Conservation (phyloP, 2,888 invertebrate species). For the Drosophila meridiana region DNA sequence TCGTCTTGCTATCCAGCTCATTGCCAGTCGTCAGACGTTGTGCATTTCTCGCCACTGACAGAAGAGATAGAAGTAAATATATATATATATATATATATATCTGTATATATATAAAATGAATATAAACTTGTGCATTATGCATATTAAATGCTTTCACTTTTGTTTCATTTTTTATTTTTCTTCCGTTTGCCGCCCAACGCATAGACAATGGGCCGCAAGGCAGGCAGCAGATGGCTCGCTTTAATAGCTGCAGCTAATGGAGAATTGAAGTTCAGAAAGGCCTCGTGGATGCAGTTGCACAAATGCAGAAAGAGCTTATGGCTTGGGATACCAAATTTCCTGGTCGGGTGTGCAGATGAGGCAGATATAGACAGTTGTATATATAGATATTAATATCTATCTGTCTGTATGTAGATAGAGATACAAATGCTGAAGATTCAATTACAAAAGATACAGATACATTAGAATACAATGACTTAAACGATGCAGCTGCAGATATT, state of each 20-base stretch:
- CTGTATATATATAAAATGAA: slow-evolving; percentile 7
- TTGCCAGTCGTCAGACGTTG: slow-evolving; percentile 12
- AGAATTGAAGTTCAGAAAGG: slow-evolving; percentile 15
- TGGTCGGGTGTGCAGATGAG: not conserved
- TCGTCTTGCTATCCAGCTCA: slow-evolving; percentile 10
- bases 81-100: slow-evolving; percentile 9
- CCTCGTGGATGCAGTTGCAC: not conserved
- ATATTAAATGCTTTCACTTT: slow-evolving; percentile 83
- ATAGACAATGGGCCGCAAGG: slow-evolving; percentile 10
- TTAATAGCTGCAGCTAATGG: slow-evolving; percentile 19
- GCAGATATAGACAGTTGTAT: no score
- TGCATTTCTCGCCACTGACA: slow-evolving; percentile 16
- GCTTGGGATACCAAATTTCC: not conserved
- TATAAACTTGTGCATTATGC: slow-evolving; percentile 66
- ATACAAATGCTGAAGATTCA: not conserved
- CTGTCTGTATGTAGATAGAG: not conserved
- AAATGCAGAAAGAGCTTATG: not conserved
- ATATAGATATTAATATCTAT: not conserved
- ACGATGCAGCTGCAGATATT: no score
- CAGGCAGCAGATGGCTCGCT: slow-evolving; percentile 20
- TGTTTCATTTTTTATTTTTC: slow-evolving; percentile 21
- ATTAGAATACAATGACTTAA: not conserved
- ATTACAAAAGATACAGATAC: not conserved
- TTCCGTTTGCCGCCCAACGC: slow-evolving; percentile 2
- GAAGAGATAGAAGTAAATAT: slow-evolving; percentile 11